Evolutionary conservation across 2,113 vertebrate species (phyloP).

Genomic region (Thalassoma bifasciatum): DNA sequence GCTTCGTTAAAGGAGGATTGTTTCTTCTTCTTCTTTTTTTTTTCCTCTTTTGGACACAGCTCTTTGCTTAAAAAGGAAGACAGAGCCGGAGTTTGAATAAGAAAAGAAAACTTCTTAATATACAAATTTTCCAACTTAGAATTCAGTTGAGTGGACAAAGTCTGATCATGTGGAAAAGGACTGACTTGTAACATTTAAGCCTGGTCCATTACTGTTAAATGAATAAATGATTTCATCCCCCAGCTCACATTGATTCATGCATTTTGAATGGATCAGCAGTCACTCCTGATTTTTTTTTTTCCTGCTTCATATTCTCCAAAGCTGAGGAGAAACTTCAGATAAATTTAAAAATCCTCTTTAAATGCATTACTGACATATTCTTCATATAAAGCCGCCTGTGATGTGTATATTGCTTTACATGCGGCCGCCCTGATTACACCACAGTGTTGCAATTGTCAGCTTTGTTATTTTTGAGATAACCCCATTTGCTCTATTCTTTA

Average conservation of each 20-base stretch:
- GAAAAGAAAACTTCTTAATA: not conserved
- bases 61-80: not conserved
- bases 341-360: no score
- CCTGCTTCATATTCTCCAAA: no score
- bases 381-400: not conserved
- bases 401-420: not conserved
- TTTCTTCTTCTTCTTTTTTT: not conserved
- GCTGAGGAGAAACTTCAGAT: no score
- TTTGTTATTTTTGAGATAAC: constrained; percentile 36
- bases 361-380: not conserved
- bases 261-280: not conserved
- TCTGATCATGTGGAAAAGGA: constrained; percentile 2
- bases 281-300: not conserved
- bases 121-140: not conserved
- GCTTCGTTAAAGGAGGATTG: not conserved
- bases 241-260: not conserved
- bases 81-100: not conserved
- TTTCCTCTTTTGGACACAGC: not conserved
- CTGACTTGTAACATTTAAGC: constrained; percentile 10
- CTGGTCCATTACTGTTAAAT: constrained; percentile 6
- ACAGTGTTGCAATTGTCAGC: constrained; percentile 16
- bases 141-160: not conserved
- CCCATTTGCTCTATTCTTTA: constrained; percentile 38
- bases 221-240: not conserved
- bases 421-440: constrained; percentile 5